phyloP scores from a whole-genome alignment of 2,113 vertebrate species.

The Pleuronectes platessa region DNA sequence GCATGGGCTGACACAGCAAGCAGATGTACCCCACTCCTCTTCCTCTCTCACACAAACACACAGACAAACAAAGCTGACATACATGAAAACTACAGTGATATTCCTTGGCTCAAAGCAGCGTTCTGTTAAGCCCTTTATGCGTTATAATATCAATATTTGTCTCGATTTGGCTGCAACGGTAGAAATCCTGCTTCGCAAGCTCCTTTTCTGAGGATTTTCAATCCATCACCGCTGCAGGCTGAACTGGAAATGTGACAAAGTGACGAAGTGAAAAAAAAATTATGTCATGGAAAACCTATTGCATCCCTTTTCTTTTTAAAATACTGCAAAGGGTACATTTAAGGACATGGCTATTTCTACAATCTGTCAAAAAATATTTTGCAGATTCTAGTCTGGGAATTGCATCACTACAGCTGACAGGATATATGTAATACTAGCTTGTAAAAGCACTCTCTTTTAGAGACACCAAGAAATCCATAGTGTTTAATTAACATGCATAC shows the following conservation, averaged over 20 bases:
- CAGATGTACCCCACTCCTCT: slow-evolving; percentile 24
- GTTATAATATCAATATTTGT: slow-evolving; percentile 43
- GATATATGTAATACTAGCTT: slow-evolving; percentile 20
- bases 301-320: slow-evolving; percentile 16
- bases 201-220: slow-evolving; percentile 29
- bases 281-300: slow-evolving; percentile 14
- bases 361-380: slow-evolving; percentile 37
- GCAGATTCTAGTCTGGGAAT: not conserved
- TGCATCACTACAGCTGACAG: slow-evolving; percentile 24
- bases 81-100: slow-evolving; percentile 6
- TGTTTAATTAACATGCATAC: not conserved
- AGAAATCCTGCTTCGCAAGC: slow-evolving; percentile 39
- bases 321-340: slow-evolving; percentile 31
- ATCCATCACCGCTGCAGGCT: slow-evolving; percentile 20
- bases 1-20: slow-evolving; percentile 42
- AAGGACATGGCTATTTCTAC: slow-evolving; percentile 16
- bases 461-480: not conserved
- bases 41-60: not conserved
- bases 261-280: slow-evolving; percentile 20
- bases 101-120: not conserved
- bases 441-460: not conserved
- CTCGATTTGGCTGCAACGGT: slow-evolving; percentile 32
- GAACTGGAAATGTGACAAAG: slow-evolving; percentile 29
- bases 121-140: slow-evolving; percentile 26
- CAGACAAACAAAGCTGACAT: slow-evolving; percentile 17